Conservation (phyloP, 64 coral and sea anemone genomes). For the Stichodactyla mertensii region DNA sequence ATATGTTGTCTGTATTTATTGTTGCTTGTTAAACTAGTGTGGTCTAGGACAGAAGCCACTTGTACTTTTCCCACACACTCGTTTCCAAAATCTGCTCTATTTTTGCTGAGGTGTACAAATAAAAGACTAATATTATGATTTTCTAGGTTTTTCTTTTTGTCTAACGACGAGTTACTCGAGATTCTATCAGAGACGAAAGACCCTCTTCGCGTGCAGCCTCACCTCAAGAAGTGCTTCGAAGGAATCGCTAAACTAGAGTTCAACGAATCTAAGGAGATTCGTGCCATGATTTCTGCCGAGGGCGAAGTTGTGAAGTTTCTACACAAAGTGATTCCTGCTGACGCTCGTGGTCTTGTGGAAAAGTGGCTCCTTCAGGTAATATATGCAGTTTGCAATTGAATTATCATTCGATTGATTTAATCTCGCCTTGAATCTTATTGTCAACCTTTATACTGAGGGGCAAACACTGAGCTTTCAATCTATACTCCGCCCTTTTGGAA, state of each 20-base stretch:
- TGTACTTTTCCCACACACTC: no score
- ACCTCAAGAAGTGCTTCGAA: conserved; percentile 99
- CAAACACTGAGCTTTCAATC: no score
- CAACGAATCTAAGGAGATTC: conserved; percentile 66
- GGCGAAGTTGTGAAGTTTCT: conserved; percentile 74
- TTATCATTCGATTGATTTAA: no score
- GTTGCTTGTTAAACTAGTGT: no score
- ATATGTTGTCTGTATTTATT: no score
- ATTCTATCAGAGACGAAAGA: conserved; percentile 98
- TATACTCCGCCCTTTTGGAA: no score
- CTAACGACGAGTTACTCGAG: conserved; percentile 92
- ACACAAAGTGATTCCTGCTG: conserved; percentile 66
- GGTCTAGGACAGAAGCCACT: no score
- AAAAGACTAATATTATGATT: neutral
- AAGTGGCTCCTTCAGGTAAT: conserved; percentile 92
- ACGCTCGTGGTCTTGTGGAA: conserved; percentile 77
- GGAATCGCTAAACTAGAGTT: conserved; percentile 94
- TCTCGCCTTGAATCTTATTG: no score
- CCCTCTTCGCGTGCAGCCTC: conserved; percentile 90
- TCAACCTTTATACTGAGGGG: no score
- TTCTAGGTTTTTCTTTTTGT: conserved; percentile 91
- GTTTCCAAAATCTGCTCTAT: no score
- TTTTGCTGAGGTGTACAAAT: no score
- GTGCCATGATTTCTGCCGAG: conserved; percentile 90
- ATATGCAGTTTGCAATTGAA: no score